Evolutionary conservation across 2,888 invertebrate genomes (phyloP), one percentile per base, ranked within the genome.

Genomic region (Slavum lentiscoides): DNA sequence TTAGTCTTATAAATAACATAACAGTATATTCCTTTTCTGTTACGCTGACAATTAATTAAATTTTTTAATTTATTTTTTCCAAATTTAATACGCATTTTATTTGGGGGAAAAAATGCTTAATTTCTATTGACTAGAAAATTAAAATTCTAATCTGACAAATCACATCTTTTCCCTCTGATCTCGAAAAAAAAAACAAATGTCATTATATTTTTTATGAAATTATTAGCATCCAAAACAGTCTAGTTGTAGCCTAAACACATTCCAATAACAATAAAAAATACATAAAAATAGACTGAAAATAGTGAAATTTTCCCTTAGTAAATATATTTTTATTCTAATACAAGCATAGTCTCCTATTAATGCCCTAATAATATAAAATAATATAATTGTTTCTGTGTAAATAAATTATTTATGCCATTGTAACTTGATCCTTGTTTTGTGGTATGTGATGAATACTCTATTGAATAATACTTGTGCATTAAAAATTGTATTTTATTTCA

Each of bases 281-380:
- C 8, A 19, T 39, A 19, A 1, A 73, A 43, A 9, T 76, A 76
- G 75, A 76, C 75, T 76, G 75, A 76, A 59, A 67, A 67, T 76
- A 76, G 67, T 59, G 19, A 76, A 68, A 23, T 68, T 59, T 59
- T 30, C 59, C 43, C 17, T 68, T 30, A 59, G 58, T 68, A 49
- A 59, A 59, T 43, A 43, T 7, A 15, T 49, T 67, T 64, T 55
- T 58, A 21, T 66, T 49, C 1, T 17, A 59, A 43, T 61, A 3
- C 23, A 61, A 23, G 0, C 15, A 37, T 59, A 37, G n/a, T 72
- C 17, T 58, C 17, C 39, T 55, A 7, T 30, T 75, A 30, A n/a
- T 17, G 11, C n/a, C n/a, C 8, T 74, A 30, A 30, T 30, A 30
- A 30, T 30, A 30, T 30, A n/a, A n/a, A n/a, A n/a, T n/a, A 66